phyloP scores from a whole-genome alignment of 2,797 vertebrate genomes.

The Hoplostethus mediterraneus region DNA sequence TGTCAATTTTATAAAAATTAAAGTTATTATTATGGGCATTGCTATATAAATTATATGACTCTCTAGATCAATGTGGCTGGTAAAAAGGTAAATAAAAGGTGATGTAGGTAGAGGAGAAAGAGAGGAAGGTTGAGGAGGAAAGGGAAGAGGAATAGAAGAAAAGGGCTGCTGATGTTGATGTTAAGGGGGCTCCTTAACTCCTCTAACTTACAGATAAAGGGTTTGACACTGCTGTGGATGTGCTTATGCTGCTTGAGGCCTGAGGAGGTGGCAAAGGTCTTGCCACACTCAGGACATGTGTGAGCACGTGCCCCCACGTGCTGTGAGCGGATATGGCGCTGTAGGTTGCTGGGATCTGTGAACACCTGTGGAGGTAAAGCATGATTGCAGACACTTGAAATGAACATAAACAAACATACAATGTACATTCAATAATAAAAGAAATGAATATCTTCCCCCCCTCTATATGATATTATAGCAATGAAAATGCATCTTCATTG shows the following conservation, averaged over 20 bases:
- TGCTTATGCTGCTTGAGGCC: constrained; percentile 99
- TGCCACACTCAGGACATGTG: constrained; percentile 98
- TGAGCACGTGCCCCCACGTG: constrained; percentile 96
- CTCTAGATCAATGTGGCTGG: constrained; percentile 1
- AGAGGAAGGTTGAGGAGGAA: constrained; percentile 27
- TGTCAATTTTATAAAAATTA: background rate
- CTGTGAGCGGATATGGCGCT: constrained; percentile 98
- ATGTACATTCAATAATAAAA: constrained; percentile 4
- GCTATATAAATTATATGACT: background rate
- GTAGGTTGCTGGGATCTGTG: constrained; percentile 99
- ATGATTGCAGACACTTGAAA: constrained; percentile 40
- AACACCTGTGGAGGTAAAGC: constrained; percentile 87
- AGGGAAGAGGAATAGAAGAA: constrained; percentile 16
- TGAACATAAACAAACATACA: constrained; percentile 41
- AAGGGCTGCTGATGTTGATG: constrained; percentile 12
- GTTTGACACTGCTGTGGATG: constrained; percentile 99
- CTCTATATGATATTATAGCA: background rate
- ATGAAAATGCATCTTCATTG: background rate
- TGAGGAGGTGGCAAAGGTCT: constrained; percentile 98
- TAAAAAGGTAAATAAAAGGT: background rate
- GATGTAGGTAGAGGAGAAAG: constrained; percentile 17
- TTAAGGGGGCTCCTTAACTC: background rate
- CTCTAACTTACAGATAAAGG: constrained; percentile 98
- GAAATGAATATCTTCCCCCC: background rate
- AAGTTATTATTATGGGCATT: background rate